phyloP scores from a whole-genome alignment of 2,113 vertebrate species.

The Chrysochloris asiatica region DNA sequence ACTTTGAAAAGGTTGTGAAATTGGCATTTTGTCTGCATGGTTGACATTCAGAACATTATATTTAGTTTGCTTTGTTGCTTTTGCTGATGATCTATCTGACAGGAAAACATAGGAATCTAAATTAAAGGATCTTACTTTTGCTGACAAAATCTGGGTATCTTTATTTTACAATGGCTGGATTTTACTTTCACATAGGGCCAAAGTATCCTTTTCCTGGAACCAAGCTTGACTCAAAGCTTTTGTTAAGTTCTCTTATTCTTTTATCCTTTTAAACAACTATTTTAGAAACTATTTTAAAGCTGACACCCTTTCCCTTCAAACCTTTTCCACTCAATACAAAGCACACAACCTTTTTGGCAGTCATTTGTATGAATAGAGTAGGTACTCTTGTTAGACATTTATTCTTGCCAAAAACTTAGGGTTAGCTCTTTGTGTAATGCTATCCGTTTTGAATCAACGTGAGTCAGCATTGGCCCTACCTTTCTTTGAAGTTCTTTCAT shows the following conservation, averaged over 20 bases:
- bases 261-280: constrained; percentile 64
- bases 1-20: constrained; percentile 52
- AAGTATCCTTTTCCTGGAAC: constrained; percentile 63
- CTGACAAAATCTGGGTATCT: constrained; percentile 60
- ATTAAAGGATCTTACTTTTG: constrained; percentile 57
- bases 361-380: constrained; percentile 42
- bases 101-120: constrained; percentile 42
- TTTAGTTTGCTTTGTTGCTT: constrained; percentile 63
- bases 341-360: constrained; percentile 55
- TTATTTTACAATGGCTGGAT: constrained; percentile 46
- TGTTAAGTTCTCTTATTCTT: constrained; percentile 62
- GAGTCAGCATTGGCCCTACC: constrained; percentile 26
- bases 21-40: constrained; percentile 47
- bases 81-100: constrained; percentile 38
- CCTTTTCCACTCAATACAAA: constrained; percentile 46
- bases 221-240: constrained; percentile 55
- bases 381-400: constrained; percentile 50
- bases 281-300: constrained; percentile 69
- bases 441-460: constrained; percentile 47
- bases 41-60: constrained; percentile 60
- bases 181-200: constrained; percentile 61
- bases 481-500: constrained; percentile 60
- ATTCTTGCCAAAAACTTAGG: constrained; percentile 55
- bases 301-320: constrained; percentile 48
- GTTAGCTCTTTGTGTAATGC: constrained; percentile 63